Percentiles rank a stretch among this genome's conserved stretches.
phyloP scores from a whole-genome alignment of 2,888 invertebrate species.

The Hirtodrosophila cameraria region DNA sequence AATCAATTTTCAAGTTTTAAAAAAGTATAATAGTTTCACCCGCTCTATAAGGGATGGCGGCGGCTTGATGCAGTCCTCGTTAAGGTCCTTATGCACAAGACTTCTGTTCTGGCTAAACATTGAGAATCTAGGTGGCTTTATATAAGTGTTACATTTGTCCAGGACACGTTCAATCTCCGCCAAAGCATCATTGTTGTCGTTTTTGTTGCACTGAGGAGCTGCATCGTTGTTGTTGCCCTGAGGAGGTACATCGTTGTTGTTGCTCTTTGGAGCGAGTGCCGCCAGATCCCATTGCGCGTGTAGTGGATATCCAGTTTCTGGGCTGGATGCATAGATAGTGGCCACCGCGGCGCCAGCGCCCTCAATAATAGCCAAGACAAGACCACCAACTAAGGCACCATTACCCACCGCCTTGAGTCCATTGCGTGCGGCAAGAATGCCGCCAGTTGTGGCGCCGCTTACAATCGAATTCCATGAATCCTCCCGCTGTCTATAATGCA shows the following conservation, averaged over 20 bases:
- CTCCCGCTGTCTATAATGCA: slow-evolving; percentile 57
- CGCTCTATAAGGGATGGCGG: slow-evolving; percentile 50
- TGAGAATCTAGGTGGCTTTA: not conserved
- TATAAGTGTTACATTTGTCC: slow-evolving; percentile 46
- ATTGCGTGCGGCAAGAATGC: slow-evolving; percentile 64
- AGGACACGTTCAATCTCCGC: slow-evolving; percentile 52
- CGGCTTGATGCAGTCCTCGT: slow-evolving; percentile 10
- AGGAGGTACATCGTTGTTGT: too few species aligned
- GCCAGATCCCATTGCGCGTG: slow-evolving; percentile 55
- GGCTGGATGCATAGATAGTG: slow-evolving; percentile 61
- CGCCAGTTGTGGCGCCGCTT: slow-evolving; percentile 65
- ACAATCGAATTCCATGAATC: slow-evolving; percentile 67
- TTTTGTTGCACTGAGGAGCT: too few species aligned
- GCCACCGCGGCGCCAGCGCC: slow-evolving; percentile 66
- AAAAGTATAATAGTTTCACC: slow-evolving; percentile 46
- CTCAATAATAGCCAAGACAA: slow-evolving; percentile 66
- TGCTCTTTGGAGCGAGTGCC: not conserved
- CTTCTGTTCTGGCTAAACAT: not conserved
- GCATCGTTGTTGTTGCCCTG: not conserved
- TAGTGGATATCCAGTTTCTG: slow-evolving; percentile 20
- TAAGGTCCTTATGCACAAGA: too few species aligned
- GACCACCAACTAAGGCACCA: slow-evolving; percentile 62
- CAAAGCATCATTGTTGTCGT: slow-evolving; percentile 28
- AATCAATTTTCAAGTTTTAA: slow-evolving; percentile 34
- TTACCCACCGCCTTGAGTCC: slow-evolving; percentile 67